Conservation (phyloP, 2,888 invertebrate genomes). For the Merodon equestris region DNA sequence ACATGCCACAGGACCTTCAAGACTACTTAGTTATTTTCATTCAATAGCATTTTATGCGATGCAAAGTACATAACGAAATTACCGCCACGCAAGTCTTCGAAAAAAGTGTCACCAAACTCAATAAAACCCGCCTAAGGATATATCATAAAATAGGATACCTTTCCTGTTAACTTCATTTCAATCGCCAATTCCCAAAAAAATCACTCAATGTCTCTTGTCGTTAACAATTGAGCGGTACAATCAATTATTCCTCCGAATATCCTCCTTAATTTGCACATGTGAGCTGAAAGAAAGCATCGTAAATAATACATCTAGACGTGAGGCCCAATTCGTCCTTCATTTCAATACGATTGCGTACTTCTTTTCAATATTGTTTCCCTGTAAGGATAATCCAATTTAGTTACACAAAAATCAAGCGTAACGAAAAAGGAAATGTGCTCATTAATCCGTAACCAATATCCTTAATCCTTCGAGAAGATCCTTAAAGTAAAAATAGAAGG, state of each 20-base stretch:
- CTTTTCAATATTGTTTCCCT: neutral
- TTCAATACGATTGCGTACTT: slow-evolving; percentile 3
- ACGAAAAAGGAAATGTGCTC: slow-evolving; percentile 24
- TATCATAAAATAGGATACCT: too few relatives aligned
- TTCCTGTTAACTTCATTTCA: too few relatives aligned
- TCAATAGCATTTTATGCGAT: too few relatives aligned
- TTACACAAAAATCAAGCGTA: slow-evolving; percentile 26
- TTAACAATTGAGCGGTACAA: slow-evolving; percentile 6
- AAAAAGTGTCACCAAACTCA: too few relatives aligned
- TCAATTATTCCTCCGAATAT: slow-evolving; percentile 25
- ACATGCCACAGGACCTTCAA: too few relatives aligned
- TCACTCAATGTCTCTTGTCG: too few relatives aligned
- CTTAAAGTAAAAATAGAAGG: slow-evolving; percentile 24
- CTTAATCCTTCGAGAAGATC: slow-evolving; percentile 27
- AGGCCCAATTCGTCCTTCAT: slow-evolving; percentile 22
- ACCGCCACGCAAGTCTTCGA: too few relatives aligned
- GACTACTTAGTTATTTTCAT: too few relatives aligned
- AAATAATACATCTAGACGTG: slow-evolving; percentile 24
- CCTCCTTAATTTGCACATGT: too few relatives aligned
- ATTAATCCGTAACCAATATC: slow-evolving; percentile 52
- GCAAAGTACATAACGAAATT: too few relatives aligned
- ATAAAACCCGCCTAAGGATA: too few relatives aligned
- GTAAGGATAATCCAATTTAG: slow-evolving; percentile 28
- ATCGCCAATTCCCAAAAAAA: too few relatives aligned
- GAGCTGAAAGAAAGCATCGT: neutral